Conservation (phyloP, 2,113 vertebrate species). For the Bos javanicus region DNA sequence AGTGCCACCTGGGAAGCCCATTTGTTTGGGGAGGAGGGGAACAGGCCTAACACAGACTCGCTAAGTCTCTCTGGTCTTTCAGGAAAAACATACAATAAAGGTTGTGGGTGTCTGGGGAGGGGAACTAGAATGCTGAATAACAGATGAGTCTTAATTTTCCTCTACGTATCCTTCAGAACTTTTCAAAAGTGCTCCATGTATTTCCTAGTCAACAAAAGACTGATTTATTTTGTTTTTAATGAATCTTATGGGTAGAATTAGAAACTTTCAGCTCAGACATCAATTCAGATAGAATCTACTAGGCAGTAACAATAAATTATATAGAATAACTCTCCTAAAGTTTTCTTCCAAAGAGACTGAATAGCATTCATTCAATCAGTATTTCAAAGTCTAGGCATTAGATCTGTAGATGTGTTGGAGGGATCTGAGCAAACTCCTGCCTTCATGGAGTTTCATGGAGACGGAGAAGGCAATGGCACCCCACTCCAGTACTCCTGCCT, state of each 20-base stretch:
- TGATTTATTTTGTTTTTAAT: background rate
- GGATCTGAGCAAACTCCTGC: background rate
- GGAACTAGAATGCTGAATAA: background rate
- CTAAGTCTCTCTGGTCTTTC: background rate
- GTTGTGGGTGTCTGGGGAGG: background rate
- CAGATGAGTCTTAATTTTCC: background rate
- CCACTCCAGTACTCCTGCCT: no score
- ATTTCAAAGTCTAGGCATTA: background rate
- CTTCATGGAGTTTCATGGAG: background rate
- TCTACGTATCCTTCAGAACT: background rate
- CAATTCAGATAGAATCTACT: background rate
- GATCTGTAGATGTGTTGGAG: background rate
- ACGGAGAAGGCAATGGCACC: background rate
- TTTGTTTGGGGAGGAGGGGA: background rate
- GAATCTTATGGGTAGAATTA: background rate
- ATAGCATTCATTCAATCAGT: background rate
- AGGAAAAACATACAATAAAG: background rate
- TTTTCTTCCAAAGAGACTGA: background rate
- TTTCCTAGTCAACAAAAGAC: background rate
- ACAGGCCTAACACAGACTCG: background rate
- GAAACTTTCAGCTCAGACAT: background rate
- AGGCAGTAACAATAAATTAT: slow-evolving; percentile 15
- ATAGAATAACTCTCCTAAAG: background rate
- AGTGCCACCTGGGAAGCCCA: background rate
- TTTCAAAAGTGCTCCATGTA: background rate